Conservation (phyloP, 2,797 vertebrate genomes). For the Lindbergichthys nudifrons region DNA sequence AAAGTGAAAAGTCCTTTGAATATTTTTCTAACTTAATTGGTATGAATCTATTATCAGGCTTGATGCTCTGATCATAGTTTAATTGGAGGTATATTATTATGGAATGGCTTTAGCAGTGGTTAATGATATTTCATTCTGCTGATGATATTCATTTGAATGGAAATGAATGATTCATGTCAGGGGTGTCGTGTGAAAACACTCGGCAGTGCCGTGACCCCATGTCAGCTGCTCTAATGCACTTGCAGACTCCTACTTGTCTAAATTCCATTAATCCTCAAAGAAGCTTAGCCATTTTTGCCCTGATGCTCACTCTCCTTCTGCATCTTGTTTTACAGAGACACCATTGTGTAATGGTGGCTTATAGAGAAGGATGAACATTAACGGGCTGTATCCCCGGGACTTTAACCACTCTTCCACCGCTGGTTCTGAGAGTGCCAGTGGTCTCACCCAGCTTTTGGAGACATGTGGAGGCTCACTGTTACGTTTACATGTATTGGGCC, state of each 20-base stretch:
- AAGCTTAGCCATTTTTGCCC: constrained; percentile 79
- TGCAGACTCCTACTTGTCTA: constrained; percentile 79
- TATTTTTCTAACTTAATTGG: constrained; percentile 86
- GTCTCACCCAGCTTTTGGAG: constrained; percentile 56
- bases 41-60: constrained; percentile 84
- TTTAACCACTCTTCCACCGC: constrained; percentile 48
- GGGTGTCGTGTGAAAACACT: constrained; percentile 72
- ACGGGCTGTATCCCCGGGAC: constrained; percentile 64
- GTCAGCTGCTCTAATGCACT: constrained; percentile 76
- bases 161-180: constrained; percentile 80
- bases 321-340: constrained; percentile 80
- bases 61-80: constrained; percentile 84
- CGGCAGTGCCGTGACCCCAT: constrained; percentile 69
- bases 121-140: constrained; percentile 74
- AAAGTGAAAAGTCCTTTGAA: constrained; percentile 88
- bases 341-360: constrained; percentile 80
- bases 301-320: constrained; percentile 70
- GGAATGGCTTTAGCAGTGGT: constrained; percentile 68
- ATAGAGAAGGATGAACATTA: constrained; percentile 68
- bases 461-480: constrained; percentile 42
- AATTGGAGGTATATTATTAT: constrained; percentile 85
- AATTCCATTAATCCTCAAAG: constrained; percentile 85
- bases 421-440: constrained; percentile 52
- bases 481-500: constrained; percentile 60
- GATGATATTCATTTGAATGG: constrained; percentile 79